Conservation (phyloP, 2,113 vertebrate species). For the Sakesphorus luctuosus region DNA sequence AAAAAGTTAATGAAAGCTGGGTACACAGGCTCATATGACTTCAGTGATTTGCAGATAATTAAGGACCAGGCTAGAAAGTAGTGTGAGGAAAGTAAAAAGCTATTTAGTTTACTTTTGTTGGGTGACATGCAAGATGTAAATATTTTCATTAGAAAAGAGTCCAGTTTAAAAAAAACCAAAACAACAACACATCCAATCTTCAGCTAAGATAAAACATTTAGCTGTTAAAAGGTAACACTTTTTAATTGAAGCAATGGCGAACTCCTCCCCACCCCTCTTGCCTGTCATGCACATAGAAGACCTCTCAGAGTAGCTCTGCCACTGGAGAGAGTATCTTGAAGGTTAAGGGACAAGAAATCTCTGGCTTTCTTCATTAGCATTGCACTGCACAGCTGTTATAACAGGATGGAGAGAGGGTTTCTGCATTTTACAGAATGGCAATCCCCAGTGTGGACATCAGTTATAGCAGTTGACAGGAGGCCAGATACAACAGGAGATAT, state of each 20-base stretch:
- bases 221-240: neutral
- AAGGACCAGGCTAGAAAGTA: neutral
- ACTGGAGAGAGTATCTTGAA: neutral
- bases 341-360: neutral
- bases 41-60: constrained; percentile 24
- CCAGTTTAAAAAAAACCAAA: neutral
- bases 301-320: neutral
- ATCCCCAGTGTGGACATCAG: neutral
- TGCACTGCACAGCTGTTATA: neutral
- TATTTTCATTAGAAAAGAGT: neutral
- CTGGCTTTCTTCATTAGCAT: neutral
- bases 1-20: constrained; percentile 15
- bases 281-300: neutral
- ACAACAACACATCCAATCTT: neutral
- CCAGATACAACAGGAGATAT: neutral
- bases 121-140: neutral
- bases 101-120: neutral
- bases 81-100: neutral
- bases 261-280: neutral
- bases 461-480: neutral
- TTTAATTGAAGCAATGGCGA: neutral
- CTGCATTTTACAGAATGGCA: neutral
- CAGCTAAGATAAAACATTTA: neutral
- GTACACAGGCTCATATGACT: constrained; percentile 12
- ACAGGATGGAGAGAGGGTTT: neutral